Evolutionary conservation across 2,888 invertebrate genomes (phyloP).

Genomic region (Xiphydria camelus): DNA sequence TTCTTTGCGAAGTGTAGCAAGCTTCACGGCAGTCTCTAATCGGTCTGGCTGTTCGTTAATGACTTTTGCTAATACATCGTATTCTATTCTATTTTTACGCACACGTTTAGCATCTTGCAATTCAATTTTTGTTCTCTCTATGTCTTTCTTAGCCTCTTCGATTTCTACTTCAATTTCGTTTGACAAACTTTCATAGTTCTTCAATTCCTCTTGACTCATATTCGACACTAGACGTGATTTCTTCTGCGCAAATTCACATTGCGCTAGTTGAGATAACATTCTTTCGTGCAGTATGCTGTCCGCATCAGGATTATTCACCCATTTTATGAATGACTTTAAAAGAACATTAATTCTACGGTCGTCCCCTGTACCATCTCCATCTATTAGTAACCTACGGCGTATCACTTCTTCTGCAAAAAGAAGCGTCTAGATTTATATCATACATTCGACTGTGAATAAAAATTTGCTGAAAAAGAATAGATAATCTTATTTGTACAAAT

Average conservation of each 20-base stretch:
- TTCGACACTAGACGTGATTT: slow-evolving; percentile 79
- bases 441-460: too few species aligned
- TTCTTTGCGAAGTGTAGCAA: slow-evolving; percentile 74
- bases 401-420: slow-evolving; percentile 93
- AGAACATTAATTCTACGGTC: slow-evolving; percentile 86
- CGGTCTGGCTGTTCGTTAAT: slow-evolving; percentile 90
- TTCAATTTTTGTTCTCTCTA: slow-evolving; percentile 80
- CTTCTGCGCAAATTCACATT: slow-evolving; percentile 85
- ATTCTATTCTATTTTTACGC: slow-evolving; percentile 88
- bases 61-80: slow-evolving; percentile 89
- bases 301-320: slow-evolving; percentile 70
- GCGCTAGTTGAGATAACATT: slow-evolving; percentile 79
- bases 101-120: slow-evolving; percentile 82
- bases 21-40: slow-evolving; percentile 73
- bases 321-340: slow-evolving; percentile 81
- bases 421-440: too few species aligned
- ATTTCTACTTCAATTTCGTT: slow-evolving; percentile 79
- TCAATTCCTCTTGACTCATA: slow-evolving; percentile 83
- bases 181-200: slow-evolving; percentile 79
- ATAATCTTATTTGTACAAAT: too few species aligned
- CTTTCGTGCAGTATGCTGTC: slow-evolving; percentile 67
- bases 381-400: slow-evolving; percentile 85
- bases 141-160: slow-evolving; percentile 76
- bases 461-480: too few species aligned
- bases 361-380: slow-evolving; percentile 97